phyloP scores from a whole-genome alignment of 1,140 invertebrate species.

The Rhopalosiphum padi region DNA sequence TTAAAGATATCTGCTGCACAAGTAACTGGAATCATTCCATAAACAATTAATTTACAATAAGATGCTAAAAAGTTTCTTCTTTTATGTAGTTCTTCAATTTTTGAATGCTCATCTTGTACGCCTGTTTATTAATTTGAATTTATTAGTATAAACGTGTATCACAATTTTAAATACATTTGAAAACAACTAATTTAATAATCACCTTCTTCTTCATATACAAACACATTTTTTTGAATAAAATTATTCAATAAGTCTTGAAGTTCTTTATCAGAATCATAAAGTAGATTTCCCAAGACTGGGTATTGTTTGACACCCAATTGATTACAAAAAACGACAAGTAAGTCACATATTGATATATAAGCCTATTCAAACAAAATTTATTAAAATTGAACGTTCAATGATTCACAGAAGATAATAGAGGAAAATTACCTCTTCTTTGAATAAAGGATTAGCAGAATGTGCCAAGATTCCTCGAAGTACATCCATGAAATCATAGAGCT shows the following conservation, averaged over 20 bases:
- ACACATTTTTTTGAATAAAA: constrained; percentile 94
- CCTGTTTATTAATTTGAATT: constrained; percentile 65
- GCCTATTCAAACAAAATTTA: constrained; percentile 69
- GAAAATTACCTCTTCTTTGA: constrained; percentile 62
- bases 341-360: constrained; percentile 93
- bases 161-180: background rate
- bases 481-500: constrained; percentile 77
- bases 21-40: constrained; percentile 93
- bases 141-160: background rate
- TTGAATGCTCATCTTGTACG: constrained; percentile 89
- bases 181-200: constrained; percentile 56
- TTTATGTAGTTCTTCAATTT: constrained; percentile 96
- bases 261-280: constrained; percentile 81
- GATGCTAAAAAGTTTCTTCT: constrained; percentile 93
- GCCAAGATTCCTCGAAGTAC: constrained; percentile 73
- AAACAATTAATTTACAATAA: constrained; percentile 97
- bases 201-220: constrained; percentile 85
- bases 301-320: constrained; percentile 74
- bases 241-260: constrained; percentile 85
- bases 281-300: constrained; percentile 71
- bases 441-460: constrained; percentile 60
- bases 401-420: background rate
- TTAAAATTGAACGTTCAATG: background rate
- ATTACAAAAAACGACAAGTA: constrained; percentile 93
- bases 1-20: constrained; percentile 94